phyloP scores from a whole-genome alignment of 2,797 vertebrate species.

The Rallus crepitans region DNA sequence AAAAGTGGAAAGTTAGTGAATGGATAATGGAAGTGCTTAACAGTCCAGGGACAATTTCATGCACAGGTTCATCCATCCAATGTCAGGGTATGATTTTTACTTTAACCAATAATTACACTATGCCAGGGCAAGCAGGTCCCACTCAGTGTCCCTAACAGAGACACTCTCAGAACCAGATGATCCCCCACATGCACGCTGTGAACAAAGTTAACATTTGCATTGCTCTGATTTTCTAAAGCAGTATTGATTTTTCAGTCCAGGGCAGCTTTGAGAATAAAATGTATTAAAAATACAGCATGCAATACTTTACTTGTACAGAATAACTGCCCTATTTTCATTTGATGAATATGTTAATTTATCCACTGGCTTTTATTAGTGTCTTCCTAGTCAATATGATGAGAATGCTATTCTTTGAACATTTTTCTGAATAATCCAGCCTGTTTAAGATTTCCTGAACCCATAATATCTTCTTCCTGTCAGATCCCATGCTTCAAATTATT shows the following conservation, averaged over 20 bases:
- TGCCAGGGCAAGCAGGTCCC: neutral
- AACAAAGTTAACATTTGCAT: neutral
- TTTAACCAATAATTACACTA: neutral
- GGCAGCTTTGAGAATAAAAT: neutral
- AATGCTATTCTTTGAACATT: neutral
- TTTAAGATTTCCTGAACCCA: neutral
- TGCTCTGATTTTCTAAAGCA: neutral
- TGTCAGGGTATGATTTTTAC: neutral
- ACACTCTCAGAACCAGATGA: neutral
- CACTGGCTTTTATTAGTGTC: neutral
- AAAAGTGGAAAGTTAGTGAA: neutral
- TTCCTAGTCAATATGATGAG: neutral
- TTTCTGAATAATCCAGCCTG: neutral
- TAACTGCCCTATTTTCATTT: neutral
- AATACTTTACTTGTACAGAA: neutral
- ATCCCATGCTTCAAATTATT: neutral
- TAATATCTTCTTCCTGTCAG: neutral
- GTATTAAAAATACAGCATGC: neutral
- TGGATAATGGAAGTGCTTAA: neutral
- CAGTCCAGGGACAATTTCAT: neutral
- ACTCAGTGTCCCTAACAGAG: rapidly evolving
- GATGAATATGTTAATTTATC: neutral
- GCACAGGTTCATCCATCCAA: neutral
- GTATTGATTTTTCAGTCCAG: neutral
- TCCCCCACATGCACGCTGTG: neutral